phyloP scores from a whole-genome alignment of 2,888 invertebrate species.

The Choristoneura rosaceana region DNA sequence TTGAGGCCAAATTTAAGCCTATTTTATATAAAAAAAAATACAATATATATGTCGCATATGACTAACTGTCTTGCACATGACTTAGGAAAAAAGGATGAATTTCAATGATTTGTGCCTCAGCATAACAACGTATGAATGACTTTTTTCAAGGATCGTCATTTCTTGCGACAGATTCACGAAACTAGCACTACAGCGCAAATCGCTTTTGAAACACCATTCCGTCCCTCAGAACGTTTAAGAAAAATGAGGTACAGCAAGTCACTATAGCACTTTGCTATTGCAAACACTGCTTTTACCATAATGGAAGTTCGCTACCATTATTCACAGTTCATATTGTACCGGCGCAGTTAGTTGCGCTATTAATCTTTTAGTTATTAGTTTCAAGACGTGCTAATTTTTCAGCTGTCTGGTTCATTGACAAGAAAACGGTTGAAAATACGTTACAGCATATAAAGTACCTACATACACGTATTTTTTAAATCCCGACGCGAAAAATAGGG shows the following conservation, averaged over 20 bases:
- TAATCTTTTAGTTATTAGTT: constrained; percentile 38
- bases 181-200: background rate
- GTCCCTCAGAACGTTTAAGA: constrained; percentile 50
- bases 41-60: no score
- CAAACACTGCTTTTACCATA: constrained; percentile 61
- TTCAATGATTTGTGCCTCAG: no score
- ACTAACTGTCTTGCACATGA: no score
- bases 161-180: no score
- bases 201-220: background rate
- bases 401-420: constrained; percentile 4
- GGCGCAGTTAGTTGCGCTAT: constrained; percentile 35
- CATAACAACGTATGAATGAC: no score
- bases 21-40: no score
- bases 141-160: no score
- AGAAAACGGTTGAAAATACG: background rate
- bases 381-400: constrained; percentile 21
- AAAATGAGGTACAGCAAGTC: constrained; percentile 62
- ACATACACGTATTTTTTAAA: no score
- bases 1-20: no score
- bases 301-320: constrained; percentile 60
- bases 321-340: constrained; percentile 51
- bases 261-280: constrained; percentile 54
- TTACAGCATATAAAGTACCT: background rate
- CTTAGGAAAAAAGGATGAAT: no score
- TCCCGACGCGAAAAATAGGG: no score